phyloP scores from a whole-genome alignment of 2,113 vertebrate genomes.

The Carassius carassius region DNA sequence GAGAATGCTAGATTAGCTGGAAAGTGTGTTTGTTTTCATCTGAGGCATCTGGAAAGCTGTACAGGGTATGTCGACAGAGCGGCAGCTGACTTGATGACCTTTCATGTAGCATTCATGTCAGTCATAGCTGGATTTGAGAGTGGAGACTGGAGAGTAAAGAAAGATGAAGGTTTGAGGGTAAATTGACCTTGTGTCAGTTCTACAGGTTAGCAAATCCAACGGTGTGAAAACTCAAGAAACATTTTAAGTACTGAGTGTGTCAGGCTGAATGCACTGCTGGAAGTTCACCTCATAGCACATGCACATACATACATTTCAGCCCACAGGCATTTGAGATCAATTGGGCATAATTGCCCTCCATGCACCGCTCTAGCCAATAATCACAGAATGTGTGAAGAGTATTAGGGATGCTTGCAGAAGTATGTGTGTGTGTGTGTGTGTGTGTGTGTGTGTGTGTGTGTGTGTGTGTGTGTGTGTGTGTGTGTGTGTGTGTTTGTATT shows the following conservation, averaged over 20 bases:
- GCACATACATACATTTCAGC: constrained; percentile 26
- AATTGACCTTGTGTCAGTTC: constrained; percentile 42
- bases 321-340: constrained; percentile 28
- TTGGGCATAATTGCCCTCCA: constrained; percentile 32
- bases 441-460: too few relatives aligned
- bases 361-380: background rate
- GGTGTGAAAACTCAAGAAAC: constrained; percentile 14
- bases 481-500: too few relatives aligned
- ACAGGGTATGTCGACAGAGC: constrained; percentile 1
- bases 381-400: background rate
- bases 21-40: constrained; percentile 7
- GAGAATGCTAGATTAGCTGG: background rate
- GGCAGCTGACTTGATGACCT: constrained; percentile 1
- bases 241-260: constrained; percentile 4
- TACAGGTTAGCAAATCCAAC: constrained; percentile 26
- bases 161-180: constrained; percentile 27
- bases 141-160: constrained; percentile 14
- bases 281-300: constrained; percentile 25
- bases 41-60: constrained; percentile 5
- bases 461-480: too few relatives aligned
- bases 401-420: background rate
- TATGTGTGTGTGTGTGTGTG: background rate
- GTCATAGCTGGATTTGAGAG: constrained; percentile 22
- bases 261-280: background rate
- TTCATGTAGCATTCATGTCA: background rate